Conservation (phyloP, 2,797 vertebrate species). For the Ptychobarbus kaznakovi region DNA sequence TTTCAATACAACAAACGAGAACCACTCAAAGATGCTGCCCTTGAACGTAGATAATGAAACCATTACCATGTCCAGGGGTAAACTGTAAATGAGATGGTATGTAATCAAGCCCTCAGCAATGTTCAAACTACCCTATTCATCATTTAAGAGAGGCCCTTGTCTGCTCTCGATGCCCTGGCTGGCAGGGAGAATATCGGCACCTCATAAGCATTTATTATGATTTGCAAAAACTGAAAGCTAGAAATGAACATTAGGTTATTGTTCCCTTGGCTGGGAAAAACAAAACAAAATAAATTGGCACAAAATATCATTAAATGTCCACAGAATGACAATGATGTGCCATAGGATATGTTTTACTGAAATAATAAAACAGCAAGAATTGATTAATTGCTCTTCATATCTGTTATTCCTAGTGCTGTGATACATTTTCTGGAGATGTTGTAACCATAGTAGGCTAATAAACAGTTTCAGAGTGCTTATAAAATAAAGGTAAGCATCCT, state of each 20-base stretch:
- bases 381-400: conserved; percentile 32
- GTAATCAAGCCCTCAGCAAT: conserved; percentile 78
- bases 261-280: conserved; percentile 50
- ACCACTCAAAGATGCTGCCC: conserved; percentile 54
- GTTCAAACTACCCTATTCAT: conserved; percentile 81
- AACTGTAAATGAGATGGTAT: conserved; percentile 83
- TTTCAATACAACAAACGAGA: conserved; percentile 54
- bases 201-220: conserved; percentile 68
- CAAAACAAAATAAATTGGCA: conserved; percentile 35
- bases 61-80: conserved; percentile 76
- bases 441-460: conserved; percentile 37
- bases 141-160: conserved; percentile 70
- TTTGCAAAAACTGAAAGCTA: conserved; percentile 63
- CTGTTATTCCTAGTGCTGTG: conserved; percentile 11
- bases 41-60: conserved; percentile 78
- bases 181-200: conserved; percentile 63
- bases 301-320: conserved; percentile 28
- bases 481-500: conserved; percentile 44
- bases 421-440: conserved; percentile 19
- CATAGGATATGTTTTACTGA: conserved; percentile 24
- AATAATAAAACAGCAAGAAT: conserved; percentile 2
- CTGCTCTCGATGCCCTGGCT: conserved; percentile 67
- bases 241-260: conserved; percentile 52
- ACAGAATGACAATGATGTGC: conserved; percentile 14
- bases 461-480: conserved; percentile 21